These are phyloP conservation scores for Augiades crinisus DNA, from an alignment of 2,888 invertebrate genomes.

Conservation along the genomic window DNA sequence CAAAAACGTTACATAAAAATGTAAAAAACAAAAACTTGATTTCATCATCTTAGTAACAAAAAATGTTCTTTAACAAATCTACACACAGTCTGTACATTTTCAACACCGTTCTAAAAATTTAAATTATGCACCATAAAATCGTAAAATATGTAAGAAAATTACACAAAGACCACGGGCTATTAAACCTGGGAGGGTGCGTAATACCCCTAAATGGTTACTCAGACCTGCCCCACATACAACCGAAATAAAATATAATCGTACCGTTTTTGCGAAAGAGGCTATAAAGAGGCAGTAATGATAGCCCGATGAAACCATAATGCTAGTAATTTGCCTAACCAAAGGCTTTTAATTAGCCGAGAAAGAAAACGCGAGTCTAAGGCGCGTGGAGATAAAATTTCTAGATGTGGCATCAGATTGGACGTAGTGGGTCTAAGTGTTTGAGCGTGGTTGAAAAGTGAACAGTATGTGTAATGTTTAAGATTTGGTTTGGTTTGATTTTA, in stretches of 20 bases:
- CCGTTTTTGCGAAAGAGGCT: slow-evolving; percentile 12
- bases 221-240: slow-evolving; percentile 12
- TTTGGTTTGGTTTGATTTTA: too few species aligned
- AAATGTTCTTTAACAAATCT: not conserved
- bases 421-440: too few species aligned
- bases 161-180: not conserved
- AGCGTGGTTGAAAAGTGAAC: too few species aligned
- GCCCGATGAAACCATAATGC: slow-evolving; percentile 58
- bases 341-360: slow-evolving; percentile 58
- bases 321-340: slow-evolving; percentile 54
- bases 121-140: not conserved
- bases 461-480: too few species aligned
- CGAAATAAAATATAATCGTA: slow-evolving; percentile 41
- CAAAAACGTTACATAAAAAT: too few species aligned
- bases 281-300: slow-evolving; percentile 52
- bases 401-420: slow-evolving; percentile 2
- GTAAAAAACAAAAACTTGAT: too few species aligned
- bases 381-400: not conserved
- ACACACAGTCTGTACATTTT: not conserved
- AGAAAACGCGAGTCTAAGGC: slow-evolving; percentile 46
- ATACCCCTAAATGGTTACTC: slow-evolving; percentile 10
- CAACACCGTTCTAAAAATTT: not conserved
- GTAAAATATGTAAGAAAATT: slow-evolving; percentile 11
- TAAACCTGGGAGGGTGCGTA: slow-evolving; percentile 5
- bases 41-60: not conserved